Percentiles rank a stretch among this genome's conserved stretches.
These are phyloP conservation scores for Porites australiensis DNA, from an alignment of 64 coral and sea anemone genomes.

Conservation along the genomic window DNA sequence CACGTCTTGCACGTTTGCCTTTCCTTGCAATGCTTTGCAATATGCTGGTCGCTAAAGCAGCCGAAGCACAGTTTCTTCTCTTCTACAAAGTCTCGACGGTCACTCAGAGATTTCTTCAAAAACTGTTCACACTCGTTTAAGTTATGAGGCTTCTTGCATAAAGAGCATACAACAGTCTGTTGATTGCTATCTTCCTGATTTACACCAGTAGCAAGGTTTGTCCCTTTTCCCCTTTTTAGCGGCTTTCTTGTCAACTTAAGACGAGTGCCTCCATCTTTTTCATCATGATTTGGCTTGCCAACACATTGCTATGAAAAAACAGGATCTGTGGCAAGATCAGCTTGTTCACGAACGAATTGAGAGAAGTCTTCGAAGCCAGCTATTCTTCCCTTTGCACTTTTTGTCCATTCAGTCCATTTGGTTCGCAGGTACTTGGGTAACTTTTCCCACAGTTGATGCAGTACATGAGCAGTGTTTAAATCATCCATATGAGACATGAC, in stretches of 20 bases:
- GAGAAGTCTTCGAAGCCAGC: slow-evolving; percentile 75
- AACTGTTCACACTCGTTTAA: no score
- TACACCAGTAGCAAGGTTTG: slow-evolving; percentile 14
- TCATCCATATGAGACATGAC: slow-evolving; percentile 53
- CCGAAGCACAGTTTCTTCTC: slow-evolving; percentile 59
- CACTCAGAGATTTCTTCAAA: slow-evolving; percentile 23
- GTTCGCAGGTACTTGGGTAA: slow-evolving; percentile 49
- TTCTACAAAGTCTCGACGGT: slow-evolving; percentile 22
- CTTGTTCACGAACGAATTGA: slow-evolving; percentile 70
- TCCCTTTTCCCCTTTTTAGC: slow-evolving; percentile 9
- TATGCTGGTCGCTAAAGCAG: slow-evolving; percentile 48
- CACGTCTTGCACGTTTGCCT: slow-evolving; percentile 60
- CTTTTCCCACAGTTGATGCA: slow-evolving; percentile 73
- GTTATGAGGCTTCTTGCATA: slow-evolving; percentile 46
- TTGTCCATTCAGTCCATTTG: slow-evolving; percentile 66
- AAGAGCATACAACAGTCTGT: neutral
- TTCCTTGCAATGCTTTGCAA: slow-evolving; percentile 51
- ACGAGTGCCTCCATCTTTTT: neutral
- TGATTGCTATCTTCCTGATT: neutral
- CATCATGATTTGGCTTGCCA: slow-evolving; percentile 2
- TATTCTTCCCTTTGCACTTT: slow-evolving; percentile 58
- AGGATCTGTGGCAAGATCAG: slow-evolving; percentile 72
- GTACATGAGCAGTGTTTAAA: slow-evolving; percentile 66
- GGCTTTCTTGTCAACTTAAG: neutral
- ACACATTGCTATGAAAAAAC: slow-evolving; percentile 47